A percentile compares a stretch with the other conserved stretches of the same genome.
Evolutionary conservation across 2,113 vertebrate genomes (phyloP).

Genomic region (Chamaetylas fuelleborni): DNA sequence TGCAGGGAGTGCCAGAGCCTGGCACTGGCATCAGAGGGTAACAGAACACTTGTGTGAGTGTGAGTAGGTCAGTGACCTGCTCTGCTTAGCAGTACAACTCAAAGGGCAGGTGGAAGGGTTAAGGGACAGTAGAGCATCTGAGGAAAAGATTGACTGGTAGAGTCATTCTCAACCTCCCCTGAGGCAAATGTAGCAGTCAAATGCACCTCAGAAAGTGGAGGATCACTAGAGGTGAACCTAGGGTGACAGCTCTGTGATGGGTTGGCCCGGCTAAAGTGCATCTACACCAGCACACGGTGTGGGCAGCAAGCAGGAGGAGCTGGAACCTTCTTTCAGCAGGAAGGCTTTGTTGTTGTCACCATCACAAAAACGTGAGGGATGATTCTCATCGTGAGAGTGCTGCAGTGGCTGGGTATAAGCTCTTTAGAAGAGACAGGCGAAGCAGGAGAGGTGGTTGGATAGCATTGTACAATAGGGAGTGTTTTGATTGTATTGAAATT

Average conservation of each 20-base stretch:
- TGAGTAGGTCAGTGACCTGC: accelerated
- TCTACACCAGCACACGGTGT: background rate
- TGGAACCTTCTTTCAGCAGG: background rate
- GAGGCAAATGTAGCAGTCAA: background rate
- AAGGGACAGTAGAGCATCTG: background rate
- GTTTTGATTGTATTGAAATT: background rate
- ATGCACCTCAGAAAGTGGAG: background rate
- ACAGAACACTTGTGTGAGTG: background rate
- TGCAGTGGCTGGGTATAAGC: background rate
- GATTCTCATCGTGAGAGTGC: background rate
- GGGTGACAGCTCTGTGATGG: background rate
- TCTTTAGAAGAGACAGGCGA: background rate
- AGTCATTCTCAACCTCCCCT: background rate
- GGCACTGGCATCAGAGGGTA: background rate
- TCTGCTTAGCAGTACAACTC: background rate
- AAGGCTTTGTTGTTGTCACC: background rate
- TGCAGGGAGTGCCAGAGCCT: background rate
- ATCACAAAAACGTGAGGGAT: background rate
- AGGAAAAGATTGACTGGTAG: background rate
- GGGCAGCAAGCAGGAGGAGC: background rate
- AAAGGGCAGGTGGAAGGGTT: background rate
- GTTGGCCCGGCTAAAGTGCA: accelerated
- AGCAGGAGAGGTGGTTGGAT: background rate
- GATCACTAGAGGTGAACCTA: background rate
- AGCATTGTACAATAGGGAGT: background rate